Conservation (phyloP, 2,888 invertebrate genomes). For the Balanococcus diminutus region DNA sequence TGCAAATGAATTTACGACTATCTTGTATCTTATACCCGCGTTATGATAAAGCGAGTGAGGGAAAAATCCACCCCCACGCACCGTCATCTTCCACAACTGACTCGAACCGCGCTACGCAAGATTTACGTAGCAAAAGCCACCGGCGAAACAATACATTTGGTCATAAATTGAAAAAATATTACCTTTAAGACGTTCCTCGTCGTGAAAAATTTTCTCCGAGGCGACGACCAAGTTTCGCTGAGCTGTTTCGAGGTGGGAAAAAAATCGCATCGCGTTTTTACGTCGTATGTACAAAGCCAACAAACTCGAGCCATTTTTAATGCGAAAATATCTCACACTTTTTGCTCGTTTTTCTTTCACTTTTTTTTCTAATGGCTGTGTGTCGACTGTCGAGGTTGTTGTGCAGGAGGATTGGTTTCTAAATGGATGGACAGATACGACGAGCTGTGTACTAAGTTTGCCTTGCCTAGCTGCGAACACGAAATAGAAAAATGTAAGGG, state of each 20-base stretch:
- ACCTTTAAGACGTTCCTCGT: background rate
- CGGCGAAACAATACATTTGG: background rate
- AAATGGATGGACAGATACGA: too few relatives aligned
- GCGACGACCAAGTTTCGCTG: background rate
- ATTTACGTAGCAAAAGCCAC: background rate
- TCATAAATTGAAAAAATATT: background rate
- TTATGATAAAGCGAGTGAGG: background rate
- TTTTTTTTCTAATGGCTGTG: too few relatives aligned
- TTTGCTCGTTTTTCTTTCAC: background rate
- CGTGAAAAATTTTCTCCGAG: background rate
- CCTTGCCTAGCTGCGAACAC: too few relatives aligned
- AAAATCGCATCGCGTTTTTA: background rate
- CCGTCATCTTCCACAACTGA: too few relatives aligned
- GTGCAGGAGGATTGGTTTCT: too few relatives aligned
- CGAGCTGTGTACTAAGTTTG: too few relatives aligned
- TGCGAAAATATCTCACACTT: background rate
- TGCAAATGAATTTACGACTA: background rate
- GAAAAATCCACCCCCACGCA: background rate
- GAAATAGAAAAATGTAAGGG: background rate
- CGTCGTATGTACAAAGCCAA: background rate
- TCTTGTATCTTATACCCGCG: background rate
- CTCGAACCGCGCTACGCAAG: background rate
- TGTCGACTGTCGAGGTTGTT: too few relatives aligned
- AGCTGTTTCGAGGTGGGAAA: background rate
- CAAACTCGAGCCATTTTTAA: background rate